Percentiles rank a stretch among this genome's conserved stretches.
phyloP scores from a whole-genome alignment of 2,888 invertebrate genomes.

The Mesopsocus fuscifrons region DNA sequence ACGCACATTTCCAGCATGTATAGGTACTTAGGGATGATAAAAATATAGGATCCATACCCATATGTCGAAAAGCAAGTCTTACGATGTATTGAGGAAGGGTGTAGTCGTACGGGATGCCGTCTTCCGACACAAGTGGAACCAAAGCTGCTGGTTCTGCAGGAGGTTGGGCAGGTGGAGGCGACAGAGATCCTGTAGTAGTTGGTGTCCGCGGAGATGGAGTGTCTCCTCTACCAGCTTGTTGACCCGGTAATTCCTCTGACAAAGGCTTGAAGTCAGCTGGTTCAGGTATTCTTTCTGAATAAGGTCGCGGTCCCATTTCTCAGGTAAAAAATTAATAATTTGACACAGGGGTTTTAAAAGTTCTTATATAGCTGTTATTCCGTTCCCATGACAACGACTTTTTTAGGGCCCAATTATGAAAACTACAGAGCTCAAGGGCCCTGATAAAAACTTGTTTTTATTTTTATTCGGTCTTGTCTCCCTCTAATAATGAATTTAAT shows the following conservation, averaged over 20 bases:
- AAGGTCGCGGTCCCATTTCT: background rate
- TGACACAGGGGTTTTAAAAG: too few relatives aligned
- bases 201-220: slow-evolving; percentile 3
- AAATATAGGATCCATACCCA: too few relatives aligned
- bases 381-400: background rate
- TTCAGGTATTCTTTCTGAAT: background rate
- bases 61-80: too few relatives aligned
- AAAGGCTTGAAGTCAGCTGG: background rate
- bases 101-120: slow-evolving; percentile 2
- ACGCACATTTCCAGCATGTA: too few relatives aligned
- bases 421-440: too few relatives aligned
- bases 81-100: slow-evolving; percentile 5
- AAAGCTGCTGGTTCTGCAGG: background rate
- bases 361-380: too few relatives aligned
- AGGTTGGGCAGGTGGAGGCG: background rate
- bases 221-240: background rate
- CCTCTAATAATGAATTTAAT: slow-evolving; percentile 31
- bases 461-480: too few relatives aligned
- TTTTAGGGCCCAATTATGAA: too few relatives aligned
- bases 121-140: background rate
- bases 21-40: too few relatives aligned
- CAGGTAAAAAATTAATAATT: too few relatives aligned
- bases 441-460: background rate
- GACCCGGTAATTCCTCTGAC: background rate
- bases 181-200: background rate